These are phyloP conservation scores for Coptotermes formosanus DNA, from an alignment of 1,140 invertebrate genomes.

Conservation along the genomic window DNA sequence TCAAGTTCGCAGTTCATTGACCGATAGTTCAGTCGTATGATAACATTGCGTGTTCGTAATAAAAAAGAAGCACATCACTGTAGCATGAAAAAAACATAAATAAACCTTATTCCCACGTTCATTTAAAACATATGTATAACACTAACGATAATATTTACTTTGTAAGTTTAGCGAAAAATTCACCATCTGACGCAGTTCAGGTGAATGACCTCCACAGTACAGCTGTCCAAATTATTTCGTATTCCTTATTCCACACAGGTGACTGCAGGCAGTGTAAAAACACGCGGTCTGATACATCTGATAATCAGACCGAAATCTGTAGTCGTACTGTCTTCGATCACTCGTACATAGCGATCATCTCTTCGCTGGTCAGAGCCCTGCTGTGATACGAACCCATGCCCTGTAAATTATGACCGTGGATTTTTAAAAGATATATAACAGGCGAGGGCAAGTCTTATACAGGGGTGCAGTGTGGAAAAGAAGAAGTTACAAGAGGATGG, in stretches of 20 bases:
- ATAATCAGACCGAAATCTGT: too few species aligned
- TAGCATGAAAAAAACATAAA: not conserved
- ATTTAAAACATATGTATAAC: not conserved
- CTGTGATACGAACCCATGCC: too few species aligned
- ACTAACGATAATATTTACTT: not conserved
- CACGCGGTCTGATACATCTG: too few species aligned
- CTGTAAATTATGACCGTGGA: too few species aligned
- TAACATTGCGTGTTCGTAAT: not conserved
- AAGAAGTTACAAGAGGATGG: too few species aligned
- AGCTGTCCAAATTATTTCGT: not conserved
- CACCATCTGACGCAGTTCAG: not conserved
- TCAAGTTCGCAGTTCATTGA: constrained; percentile 6
- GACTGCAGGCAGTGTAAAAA: too few species aligned
- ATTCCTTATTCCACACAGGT: not conserved
- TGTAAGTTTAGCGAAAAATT: not conserved
- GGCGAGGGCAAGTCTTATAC: too few species aligned
- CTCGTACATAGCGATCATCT: too few species aligned
- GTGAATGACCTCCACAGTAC: not conserved
- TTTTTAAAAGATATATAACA: too few species aligned
- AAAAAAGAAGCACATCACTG: not conserved
- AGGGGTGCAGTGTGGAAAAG: too few species aligned
- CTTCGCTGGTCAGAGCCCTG: too few species aligned
- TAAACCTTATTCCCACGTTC: not conserved
- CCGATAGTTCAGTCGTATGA: not conserved
- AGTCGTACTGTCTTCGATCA: too few species aligned